A percentile compares a stretch with the other conserved stretches of the same genome.
Conservation (phyloP, 37 sponge, comb jelly and placozoan species). For the Cladorhizidae sp. region DNA sequence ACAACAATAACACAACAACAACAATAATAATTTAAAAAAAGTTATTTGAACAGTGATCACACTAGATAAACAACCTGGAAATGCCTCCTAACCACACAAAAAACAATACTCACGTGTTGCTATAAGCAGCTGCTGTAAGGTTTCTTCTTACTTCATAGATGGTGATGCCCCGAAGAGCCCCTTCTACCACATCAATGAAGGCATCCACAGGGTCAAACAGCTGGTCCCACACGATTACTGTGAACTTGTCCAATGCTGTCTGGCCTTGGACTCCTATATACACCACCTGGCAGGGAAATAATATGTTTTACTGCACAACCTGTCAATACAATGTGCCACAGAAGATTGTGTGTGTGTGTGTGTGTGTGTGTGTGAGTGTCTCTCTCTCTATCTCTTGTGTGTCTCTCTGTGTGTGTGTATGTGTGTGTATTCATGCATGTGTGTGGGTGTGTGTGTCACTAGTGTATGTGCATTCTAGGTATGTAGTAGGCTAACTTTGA, state of each 20-base stretch:
- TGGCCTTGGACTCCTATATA: conserved; percentile 61
- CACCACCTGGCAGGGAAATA: conserved; percentile 32
- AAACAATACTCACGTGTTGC: neutral
- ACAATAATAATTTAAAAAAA: too few species aligned
- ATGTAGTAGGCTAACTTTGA: too few species aligned
- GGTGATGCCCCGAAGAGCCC: conserved; percentile 11
- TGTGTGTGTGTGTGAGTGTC: neutral
- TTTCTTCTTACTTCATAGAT: conserved; percentile 34
- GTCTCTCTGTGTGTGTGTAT: too few species aligned
- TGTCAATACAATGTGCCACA: neutral
- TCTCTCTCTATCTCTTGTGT: too few species aligned
- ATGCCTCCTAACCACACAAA: neutral
- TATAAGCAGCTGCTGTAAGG: neutral
- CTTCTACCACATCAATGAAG: conserved; percentile 36
- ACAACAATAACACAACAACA: too few species aligned
- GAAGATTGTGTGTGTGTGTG: neutral
- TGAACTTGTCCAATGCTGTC: conserved; percentile 22
- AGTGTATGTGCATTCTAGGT: too few species aligned
- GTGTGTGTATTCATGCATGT: too few species aligned
- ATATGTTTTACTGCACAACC: neutral
- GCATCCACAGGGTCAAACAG: conserved; percentile 42
- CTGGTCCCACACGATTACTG: conserved; percentile 52
- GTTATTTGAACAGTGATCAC: too few species aligned
- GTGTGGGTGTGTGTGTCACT: too few species aligned
- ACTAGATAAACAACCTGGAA: too few species aligned